Evolutionary conservation across 2,888 invertebrate genomes (phyloP), one percentile per base, ranked within the genome.

Genomic region (Rutpela maculata): DNA sequence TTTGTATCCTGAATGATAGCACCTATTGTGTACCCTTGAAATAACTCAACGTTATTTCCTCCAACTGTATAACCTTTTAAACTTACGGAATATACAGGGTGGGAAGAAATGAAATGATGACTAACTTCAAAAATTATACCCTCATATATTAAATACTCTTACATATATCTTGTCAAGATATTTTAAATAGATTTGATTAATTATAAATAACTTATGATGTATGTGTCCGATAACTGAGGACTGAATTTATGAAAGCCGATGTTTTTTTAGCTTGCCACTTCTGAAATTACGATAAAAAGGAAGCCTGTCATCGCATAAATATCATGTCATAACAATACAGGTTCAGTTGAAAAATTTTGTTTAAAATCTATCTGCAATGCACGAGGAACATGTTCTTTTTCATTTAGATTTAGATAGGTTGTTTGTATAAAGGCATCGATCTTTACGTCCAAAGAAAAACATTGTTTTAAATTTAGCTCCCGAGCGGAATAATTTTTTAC

Each of bases 391-490:
- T 50, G 50, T 50, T 50, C 50, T 50, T 50, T 50, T 50, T 50
- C 50, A 50, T 6, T 50, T 50, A 17, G 50, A 50, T 50, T 50
- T 50, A 50, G 50, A 50, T n/a, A 15, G 12, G 6, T 6, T 50
- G 50, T 12, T 50, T 50, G 50, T 50, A 17, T 50, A 50, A 50
- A 50, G 6, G 15, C 15, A 50, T 50, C n/a, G n/a, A n/a, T n/a
- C n/a, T 50, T n/a, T 50, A 6, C n/a, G 50, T 50, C 50, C n/a
- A 50, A 50, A 50, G n/a, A 50, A 50, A 50, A 50, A 50, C 50
- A 50, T 50, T 50, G 50, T 50, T 50, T 50, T 50, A 50, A 50
- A 50, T 50, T 50, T 50, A 50, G 50, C 50, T 50, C n/a, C 6
- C 15, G 50, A 0, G 1, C 5, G 6, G n/a, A 50, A n/a, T 50